A percentile compares a stretch with the other conserved stretches of the same genome.
These are phyloP conservation scores for Camptogramma bilineatum DNA, from an alignment of 2,888 invertebrate species.

Conservation along the genomic window DNA sequence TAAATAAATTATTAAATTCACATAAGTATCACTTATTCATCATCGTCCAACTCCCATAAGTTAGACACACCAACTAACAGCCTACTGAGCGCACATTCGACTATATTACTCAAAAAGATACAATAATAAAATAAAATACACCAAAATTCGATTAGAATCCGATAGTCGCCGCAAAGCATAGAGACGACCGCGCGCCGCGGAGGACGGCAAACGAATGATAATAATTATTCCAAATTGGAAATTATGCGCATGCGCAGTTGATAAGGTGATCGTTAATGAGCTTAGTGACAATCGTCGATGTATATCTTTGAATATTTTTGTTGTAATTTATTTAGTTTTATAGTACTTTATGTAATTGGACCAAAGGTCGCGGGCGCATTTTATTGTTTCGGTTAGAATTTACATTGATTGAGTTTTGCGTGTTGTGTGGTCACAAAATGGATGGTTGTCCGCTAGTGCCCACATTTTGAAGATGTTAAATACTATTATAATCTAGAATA, in stretches of 20 bases:
- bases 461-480: too few species aligned
- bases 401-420: not conserved
- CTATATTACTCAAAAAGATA: conserved; percentile 69
- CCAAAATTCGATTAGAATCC: conserved; percentile 67
- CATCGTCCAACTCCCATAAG: conserved; percentile 65
- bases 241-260: conserved; percentile 45
- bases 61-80: conserved; percentile 52
- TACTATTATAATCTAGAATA: too few species aligned
- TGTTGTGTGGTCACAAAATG: too few species aligned
- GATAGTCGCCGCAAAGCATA: conserved; percentile 60
- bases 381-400: not conserved
- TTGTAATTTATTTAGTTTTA: not conserved
- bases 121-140: conserved; percentile 72
- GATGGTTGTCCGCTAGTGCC: too few species aligned
- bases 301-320: not conserved
- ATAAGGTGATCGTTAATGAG: conserved; percentile 36
- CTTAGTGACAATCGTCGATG: conserved; percentile 17
- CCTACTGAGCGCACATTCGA: conserved; percentile 60
- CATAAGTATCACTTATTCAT: conserved; percentile 56
- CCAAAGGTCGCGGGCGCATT: not conserved
- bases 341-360: not conserved
- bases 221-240: conserved; percentile 48
- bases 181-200: conserved; percentile 57
- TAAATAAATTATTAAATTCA: conserved; percentile 62
- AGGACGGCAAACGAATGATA: conserved; percentile 58